Percentiles rank a stretch among this genome's conserved stretches.
Conservation (phyloP, 1,140 invertebrate genomes). For the Pantala flavescens region DNA sequence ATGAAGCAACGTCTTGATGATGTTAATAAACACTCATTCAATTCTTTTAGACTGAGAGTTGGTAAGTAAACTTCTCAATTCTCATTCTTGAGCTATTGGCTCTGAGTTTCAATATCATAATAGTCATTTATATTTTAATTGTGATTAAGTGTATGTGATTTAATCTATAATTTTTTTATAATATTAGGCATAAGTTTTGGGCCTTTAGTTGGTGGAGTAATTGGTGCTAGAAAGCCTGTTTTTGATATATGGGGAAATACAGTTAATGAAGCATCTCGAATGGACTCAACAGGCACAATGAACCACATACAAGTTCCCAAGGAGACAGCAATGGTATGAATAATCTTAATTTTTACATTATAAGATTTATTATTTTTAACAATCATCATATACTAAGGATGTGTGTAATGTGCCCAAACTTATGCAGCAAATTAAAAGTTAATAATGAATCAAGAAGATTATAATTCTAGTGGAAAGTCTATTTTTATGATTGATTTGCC, state of each 20-base stretch:
- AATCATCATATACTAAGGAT: no score
- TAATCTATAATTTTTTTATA: constrained; percentile 14
- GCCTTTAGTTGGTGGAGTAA: constrained; percentile 91
- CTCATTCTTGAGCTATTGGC: not conserved
- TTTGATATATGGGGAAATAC: constrained; percentile 98
- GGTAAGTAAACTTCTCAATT: constrained; percentile 39
- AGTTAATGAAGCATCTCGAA: constrained; percentile 88
- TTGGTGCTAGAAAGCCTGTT: constrained; percentile 92
- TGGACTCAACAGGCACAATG: constrained; percentile 83
- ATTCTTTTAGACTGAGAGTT: constrained; percentile 89
- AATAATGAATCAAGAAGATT: no score
- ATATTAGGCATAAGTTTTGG: constrained; percentile 76
- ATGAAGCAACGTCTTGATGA: constrained; percentile 82
- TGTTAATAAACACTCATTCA: constrained; percentile 94
- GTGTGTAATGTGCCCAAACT: no score
- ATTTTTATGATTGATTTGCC: no score
- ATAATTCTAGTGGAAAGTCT: no score
- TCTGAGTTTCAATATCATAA: not conserved
- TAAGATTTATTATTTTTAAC: not conserved
- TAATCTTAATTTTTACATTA: constrained; percentile 3
- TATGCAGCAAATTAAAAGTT: no score
- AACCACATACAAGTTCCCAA: constrained; percentile 79
- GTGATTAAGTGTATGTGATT: no score
- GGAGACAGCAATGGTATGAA: constrained; percentile 64
- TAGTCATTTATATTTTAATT: not conserved